Evolutionary conservation across 2,113 vertebrate species (phyloP).

Genomic region (Corythaixoides concolor): DNA sequence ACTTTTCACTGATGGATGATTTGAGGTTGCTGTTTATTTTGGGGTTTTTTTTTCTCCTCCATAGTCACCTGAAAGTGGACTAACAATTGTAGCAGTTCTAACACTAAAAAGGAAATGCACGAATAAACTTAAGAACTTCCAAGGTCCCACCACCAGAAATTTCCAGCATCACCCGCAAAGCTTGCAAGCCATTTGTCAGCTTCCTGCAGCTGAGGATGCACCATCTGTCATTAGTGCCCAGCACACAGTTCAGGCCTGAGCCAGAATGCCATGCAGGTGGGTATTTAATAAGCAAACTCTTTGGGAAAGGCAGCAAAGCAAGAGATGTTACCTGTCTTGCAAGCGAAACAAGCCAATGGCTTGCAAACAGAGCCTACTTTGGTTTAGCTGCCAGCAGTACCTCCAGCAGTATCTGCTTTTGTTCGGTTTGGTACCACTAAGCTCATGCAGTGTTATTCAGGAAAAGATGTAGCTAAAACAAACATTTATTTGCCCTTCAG

Average conservation of each 20-base stretch:
- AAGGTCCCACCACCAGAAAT: neutral
- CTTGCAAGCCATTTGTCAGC: neutral
- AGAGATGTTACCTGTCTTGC: neutral
- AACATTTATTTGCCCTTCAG: constrained; percentile 45
- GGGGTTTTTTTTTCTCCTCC: neutral
- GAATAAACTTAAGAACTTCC: neutral
- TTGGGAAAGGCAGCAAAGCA: neutral
- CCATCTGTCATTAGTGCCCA: neutral
- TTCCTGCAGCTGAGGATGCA: neutral
- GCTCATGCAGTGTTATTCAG: neutral
- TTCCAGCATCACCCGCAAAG: neutral
- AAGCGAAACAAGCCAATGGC: neutral
- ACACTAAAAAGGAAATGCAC: neutral
- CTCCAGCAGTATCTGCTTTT: neutral
- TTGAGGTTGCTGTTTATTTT: neutral
- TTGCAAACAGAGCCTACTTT: neutral
- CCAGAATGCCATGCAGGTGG: neutral
- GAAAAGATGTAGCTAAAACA: constrained; percentile 25
- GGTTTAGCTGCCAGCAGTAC: neutral
- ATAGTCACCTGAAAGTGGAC: neutral
- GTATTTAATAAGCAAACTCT: neutral
- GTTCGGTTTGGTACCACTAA: neutral
- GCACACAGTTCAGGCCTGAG: neutral
- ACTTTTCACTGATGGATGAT: neutral
- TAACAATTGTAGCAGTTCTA: neutral